phyloP scores from a whole-genome alignment of 2,797 vertebrate species.

The Emys orbicularis region DNA sequence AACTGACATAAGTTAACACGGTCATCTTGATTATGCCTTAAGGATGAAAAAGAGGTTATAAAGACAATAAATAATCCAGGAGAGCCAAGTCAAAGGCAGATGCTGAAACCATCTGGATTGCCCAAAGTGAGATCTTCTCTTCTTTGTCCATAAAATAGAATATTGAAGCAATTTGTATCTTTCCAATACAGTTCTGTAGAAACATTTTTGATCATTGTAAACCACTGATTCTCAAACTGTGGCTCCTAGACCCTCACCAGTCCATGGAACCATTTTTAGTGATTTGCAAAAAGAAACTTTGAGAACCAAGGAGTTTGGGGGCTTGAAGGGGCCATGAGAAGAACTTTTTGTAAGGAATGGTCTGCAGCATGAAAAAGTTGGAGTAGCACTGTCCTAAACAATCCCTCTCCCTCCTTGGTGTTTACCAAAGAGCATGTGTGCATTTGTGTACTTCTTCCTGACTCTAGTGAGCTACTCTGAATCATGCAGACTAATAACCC shows the following conservation, averaged over 20 bases:
- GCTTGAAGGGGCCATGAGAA: neutral
- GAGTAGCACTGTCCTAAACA: neutral
- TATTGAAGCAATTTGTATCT: neutral
- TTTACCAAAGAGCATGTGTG: too few relatives aligned
- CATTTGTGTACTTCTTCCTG: neutral
- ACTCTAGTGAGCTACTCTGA: neutral
- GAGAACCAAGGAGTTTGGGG: neutral
- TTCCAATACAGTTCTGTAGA: neutral
- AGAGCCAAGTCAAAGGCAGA: neutral
- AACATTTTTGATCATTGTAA: constrained; percentile 15
- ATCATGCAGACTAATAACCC: neutral
- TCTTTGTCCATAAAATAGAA: neutral
- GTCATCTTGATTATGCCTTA: neutral
- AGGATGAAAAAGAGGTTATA: neutral
- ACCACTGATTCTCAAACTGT: neutral
- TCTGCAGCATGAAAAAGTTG: neutral
- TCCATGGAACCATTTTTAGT: neutral
- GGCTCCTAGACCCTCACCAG: neutral
- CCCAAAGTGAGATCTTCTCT: neutral
- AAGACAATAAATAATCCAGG: neutral
- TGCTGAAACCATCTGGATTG: neutral
- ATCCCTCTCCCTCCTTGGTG: neutral
- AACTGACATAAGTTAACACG: neutral
- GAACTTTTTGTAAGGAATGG: neutral
- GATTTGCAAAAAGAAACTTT: neutral